Evolutionary conservation across 2,888 invertebrate species (phyloP), one percentile per base, ranked within the genome.

Genomic region (Microplitis deprimator): DNA sequence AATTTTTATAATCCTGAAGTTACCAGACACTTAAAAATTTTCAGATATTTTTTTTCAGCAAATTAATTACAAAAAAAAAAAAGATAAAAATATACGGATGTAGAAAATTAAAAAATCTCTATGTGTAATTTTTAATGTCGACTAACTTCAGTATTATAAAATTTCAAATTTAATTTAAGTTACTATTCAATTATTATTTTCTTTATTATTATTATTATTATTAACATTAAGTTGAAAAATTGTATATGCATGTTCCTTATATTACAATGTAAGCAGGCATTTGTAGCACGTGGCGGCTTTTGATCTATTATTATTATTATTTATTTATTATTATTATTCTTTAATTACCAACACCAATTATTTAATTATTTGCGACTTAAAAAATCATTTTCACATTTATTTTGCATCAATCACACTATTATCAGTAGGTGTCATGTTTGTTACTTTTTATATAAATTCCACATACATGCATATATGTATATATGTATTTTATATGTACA

Each of bases 181-280:
- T 50, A 50, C 50, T 50, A 50, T 50, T 50, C 13, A 3, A 60
- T 60, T 65, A 75, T 65, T 69, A 70, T 20, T 39, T 69, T 77
- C 62, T 73, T 67, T 65, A 62, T 50, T 41, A 41, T 10, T 41
- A 41, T 10, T 41, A 76, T 68, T 77, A 41, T 17, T 50, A 62
- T 41, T 68, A 70, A 60, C 41, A 72, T 82, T 81, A 82, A 80
- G 82, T 83, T 83, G 83, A 76, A 83, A 83, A 81, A 80, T 83
- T 81, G 83, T 82, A 81, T 76, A 76, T 81, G 78, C 76, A 77
- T 73, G 76, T 71, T 64, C 69, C 38, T 17, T 29, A 29, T 29
- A 29, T 60, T 71, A 74, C 17, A 17, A 64, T 70, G 70, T 64
- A 65, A 70, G 39, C n/a, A 69, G 70, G 38, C 64, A 64, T 69